Base-by-base conservation (phyloP, 2,113 vertebrate species). In the Ptilorrhoa leucosticta region DNA sequence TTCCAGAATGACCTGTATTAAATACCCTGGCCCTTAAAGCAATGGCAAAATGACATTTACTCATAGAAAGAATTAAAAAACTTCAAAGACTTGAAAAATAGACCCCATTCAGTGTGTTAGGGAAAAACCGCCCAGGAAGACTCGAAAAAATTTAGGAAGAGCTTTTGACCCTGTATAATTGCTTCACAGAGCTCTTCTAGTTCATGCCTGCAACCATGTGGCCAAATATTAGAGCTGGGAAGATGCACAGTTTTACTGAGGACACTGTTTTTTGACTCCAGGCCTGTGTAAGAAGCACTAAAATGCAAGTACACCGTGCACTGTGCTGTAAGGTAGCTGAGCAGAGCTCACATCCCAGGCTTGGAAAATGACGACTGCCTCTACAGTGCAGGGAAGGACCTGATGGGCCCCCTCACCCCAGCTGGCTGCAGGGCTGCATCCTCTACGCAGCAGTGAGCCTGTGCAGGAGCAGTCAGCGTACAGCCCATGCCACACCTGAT, bases 401-500 rank as follows among this genome's bases (percentile, higher is more conserved):
- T 7, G 6, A 3, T 2, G 14, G 27, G 15, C 17, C 39, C 35
- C n/a, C 20, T 79, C 2, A 0, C 30, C 63, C 9, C 2, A 83
- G 4, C 4, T 35, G 26, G 26, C 39, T 76, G 47, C 57, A 53
- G 26, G 13, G 13, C 42, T 39, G 17, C 8, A 30, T 54, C 28
- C 53, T 80, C n/a, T 17, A 31, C 40, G 33, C n/a, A 42, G 56
- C 2, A 2, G 45, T 15, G 47, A 91, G 56, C 40, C 70, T 24
- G 30, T 2, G 10, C 61, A 60, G 27, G 28, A 56, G 51, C 57
- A 45, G 51, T 50, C 39, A 84, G 44, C 20, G 27, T 6, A 12
- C 44, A 14, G 39, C 28, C 70, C 12, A 3, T 33, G 26, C 51
- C 15, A 4, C 1, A 0, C 4, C 47, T 51, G 73, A 20, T 39